phyloP scores from a whole-genome alignment of 2,113 vertebrate species.

The Pogona vitticeps region DNA sequence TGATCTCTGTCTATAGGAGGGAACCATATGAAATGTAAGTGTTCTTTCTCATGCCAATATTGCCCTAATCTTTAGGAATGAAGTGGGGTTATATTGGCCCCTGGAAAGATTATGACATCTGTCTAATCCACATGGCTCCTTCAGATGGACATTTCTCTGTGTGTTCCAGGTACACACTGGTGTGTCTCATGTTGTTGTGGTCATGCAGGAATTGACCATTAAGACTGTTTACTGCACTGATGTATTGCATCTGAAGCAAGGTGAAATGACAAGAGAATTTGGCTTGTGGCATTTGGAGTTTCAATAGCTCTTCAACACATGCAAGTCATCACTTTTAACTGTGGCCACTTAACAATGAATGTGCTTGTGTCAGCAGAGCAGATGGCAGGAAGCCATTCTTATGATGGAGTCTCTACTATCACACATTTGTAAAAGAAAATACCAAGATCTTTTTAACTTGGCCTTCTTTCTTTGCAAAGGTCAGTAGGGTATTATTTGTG shows the following conservation, averaged over 20 bases:
- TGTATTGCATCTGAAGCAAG: background rate
- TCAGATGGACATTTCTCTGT: background rate
- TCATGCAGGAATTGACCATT: background rate
- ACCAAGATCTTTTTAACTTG: background rate
- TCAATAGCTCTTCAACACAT: background rate
- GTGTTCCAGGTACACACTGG: background rate
- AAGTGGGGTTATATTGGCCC: no score
- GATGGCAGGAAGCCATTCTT: background rate
- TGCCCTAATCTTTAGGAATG: background rate
- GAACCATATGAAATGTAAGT: background rate
- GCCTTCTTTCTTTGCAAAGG: background rate
- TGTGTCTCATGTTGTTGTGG: background rate
- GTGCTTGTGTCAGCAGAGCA: background rate
- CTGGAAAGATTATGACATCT: background rate
- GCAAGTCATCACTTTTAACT: background rate
- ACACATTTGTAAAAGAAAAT: background rate
- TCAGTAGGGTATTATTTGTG: background rate
- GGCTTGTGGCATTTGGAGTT: no score
- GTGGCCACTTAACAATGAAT: background rate
- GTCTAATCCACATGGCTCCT: background rate
- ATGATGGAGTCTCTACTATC: background rate
- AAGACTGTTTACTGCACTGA: background rate
- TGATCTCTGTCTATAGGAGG: background rate
- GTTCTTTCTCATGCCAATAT: background rate
- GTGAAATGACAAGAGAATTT: background rate